phyloP scores from a whole-genome alignment of 2,113 vertebrate species.

The Istiophorus platypterus region DNA sequence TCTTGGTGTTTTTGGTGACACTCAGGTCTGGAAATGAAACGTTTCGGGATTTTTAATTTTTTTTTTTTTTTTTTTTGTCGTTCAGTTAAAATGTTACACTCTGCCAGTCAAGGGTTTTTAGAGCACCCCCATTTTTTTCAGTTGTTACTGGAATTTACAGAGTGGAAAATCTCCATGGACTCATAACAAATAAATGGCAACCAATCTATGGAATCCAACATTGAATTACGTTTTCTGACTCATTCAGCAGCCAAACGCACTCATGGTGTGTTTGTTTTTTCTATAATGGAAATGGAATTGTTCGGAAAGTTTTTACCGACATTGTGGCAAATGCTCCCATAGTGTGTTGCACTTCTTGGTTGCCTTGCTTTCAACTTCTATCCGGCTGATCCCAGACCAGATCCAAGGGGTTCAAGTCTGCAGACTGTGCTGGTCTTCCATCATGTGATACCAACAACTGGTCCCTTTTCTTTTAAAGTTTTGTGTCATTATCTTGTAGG shows the following conservation, averaged over 20 bases:
- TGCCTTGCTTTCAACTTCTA: no score
- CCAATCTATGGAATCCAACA: neutral
- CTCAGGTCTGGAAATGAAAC: conserved; percentile 85
- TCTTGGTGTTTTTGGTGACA: conserved; percentile 82
- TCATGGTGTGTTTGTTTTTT: no score
- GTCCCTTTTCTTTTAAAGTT: neutral
- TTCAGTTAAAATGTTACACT: conserved; percentile 66
- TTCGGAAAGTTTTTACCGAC: no score
- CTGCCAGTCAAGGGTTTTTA: neutral
- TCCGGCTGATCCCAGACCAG: no score
- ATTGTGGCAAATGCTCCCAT: no score
- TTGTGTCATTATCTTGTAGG: neutral
- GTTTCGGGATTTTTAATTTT: conserved; percentile 59
- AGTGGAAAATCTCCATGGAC: neutral
- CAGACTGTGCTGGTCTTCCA: neutral
- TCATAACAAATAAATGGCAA: neutral
- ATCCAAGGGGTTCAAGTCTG: neutral
- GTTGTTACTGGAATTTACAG: neutral
- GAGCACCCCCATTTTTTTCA: neutral
- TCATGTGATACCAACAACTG: neutral
- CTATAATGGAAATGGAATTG: no score
- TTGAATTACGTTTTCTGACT: neutral
- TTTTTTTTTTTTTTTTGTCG: conserved; percentile 49
- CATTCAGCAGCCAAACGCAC: no score
- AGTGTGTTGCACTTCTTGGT: no score